phyloP scores from a whole-genome alignment of 2,797 vertebrate species.

The Rousettus madagascariensis region DNA sequence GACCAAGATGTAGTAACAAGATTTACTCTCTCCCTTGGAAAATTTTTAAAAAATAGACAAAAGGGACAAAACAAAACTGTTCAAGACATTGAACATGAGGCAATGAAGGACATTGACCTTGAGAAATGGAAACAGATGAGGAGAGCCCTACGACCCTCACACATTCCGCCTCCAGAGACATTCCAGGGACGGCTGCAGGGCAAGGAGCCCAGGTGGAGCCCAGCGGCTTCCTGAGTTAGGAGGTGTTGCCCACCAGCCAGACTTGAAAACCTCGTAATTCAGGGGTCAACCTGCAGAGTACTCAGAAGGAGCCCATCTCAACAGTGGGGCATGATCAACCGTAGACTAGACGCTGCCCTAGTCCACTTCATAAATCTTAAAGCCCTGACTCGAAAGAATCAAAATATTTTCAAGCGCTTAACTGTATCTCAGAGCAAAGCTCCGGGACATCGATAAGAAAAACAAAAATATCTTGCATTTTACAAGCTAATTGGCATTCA shows the following conservation, averaged over 20 bases:
- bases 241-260: neutral
- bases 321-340: neutral
- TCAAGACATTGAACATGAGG: neutral
- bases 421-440: neutral
- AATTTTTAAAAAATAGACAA: neutral
- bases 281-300: neutral
- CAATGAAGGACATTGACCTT: neutral
- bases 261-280: neutral
- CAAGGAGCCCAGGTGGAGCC: too few species aligned
- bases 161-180: neutral
- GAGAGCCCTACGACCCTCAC: fast-evolving
- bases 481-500: neutral
- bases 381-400: neutral
- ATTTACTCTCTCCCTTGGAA: neutral
- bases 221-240: neutral
- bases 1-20: neutral
- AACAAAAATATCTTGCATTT: neutral
- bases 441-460: neutral
- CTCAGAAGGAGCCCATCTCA: neutral
- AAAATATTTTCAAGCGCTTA: neutral
- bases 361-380: neutral
- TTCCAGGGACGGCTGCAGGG: neutral
- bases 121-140: neutral
- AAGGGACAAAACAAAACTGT: neutral
- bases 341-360: neutral